Percentiles rank a stretch among this genome's conserved stretches.
Evolutionary conservation across 2,113 vertebrate species (phyloP).

Genomic region (Hyperopisus bebe): DNA sequence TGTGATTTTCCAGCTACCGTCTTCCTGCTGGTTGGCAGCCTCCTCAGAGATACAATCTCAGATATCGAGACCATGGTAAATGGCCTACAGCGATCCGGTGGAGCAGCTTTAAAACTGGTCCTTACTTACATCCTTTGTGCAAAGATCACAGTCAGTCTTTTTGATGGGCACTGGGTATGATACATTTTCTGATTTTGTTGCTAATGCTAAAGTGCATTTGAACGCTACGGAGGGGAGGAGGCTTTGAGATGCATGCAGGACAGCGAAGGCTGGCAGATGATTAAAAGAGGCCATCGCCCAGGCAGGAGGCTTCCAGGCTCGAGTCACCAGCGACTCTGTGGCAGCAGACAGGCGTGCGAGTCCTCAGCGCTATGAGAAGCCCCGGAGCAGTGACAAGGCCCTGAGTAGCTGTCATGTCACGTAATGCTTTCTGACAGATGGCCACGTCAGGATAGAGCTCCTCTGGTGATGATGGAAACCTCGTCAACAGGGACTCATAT

Average conservation of each 20-base stretch:
- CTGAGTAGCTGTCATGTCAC: conserved; percentile 4
- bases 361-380: neutral
- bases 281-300: neutral
- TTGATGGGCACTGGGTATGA: neutral
- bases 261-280: neutral
- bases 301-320: too few species aligned
- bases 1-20: neutral
- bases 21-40: neutral
- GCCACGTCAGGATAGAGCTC: neutral
- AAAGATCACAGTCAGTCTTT: neutral
- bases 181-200: neutral
- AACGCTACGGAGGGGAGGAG: neutral
- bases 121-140: neutral
- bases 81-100: neutral
- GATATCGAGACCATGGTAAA: neutral
- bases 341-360: neutral
- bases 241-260: neutral
- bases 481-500: neutral
- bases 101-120: neutral
- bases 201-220: neutral
- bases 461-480: neutral
- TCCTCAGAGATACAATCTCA: neutral
- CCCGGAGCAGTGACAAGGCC: neutral
- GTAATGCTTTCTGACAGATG: neutral
- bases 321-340: neutral